phyloP scores from a whole-genome alignment of 2,888 invertebrate genomes.

The Aproaerema taeniolella region DNA sequence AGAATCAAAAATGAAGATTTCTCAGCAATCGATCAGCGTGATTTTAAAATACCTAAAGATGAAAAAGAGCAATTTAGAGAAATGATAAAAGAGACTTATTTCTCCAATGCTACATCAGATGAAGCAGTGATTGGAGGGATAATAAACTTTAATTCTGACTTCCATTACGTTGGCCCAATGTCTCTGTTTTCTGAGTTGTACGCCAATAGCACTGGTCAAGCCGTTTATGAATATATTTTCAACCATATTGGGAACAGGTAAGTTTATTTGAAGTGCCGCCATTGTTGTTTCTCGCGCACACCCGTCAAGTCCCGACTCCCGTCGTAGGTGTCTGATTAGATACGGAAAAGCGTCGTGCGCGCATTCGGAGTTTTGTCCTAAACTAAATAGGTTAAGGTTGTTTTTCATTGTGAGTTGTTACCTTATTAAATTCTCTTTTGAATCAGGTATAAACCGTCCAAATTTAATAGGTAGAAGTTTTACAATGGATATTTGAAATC shows the following conservation, averaged over 20 bases:
- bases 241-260: slow-evolving; percentile 57
- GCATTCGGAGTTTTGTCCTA: too few relatives aligned
- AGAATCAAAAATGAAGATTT: slow-evolving; percentile 55
- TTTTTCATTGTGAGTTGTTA: too few relatives aligned
- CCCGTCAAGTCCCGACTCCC: too few relatives aligned
- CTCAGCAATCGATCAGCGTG: slow-evolving; percentile 49
- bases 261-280: too few relatives aligned
- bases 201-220: slow-evolving; percentile 39
- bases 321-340: too few relatives aligned
- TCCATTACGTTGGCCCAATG: slow-evolving; percentile 59
- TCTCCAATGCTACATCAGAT: slow-evolving; percentile 47
- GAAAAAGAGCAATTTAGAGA: slow-evolving; percentile 45
- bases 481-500: too few relatives aligned
- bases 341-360: too few relatives aligned
- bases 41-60: slow-evolving; percentile 35
- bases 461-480: too few relatives aligned
- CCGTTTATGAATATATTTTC: slow-evolving; percentile 54
- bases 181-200: slow-evolving; percentile 53
- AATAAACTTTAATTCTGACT: slow-evolving; percentile 63
- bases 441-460: too few relatives aligned
- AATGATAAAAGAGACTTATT: slow-evolving; percentile 53
- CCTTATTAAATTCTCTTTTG: too few relatives aligned
- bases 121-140: slow-evolving; percentile 55
- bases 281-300: too few relatives aligned
- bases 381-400: too few relatives aligned